These are phyloP conservation scores for Tylochromis polylepis DNA, from an alignment of 2,113 vertebrate species.

Conservation along the genomic window DNA sequence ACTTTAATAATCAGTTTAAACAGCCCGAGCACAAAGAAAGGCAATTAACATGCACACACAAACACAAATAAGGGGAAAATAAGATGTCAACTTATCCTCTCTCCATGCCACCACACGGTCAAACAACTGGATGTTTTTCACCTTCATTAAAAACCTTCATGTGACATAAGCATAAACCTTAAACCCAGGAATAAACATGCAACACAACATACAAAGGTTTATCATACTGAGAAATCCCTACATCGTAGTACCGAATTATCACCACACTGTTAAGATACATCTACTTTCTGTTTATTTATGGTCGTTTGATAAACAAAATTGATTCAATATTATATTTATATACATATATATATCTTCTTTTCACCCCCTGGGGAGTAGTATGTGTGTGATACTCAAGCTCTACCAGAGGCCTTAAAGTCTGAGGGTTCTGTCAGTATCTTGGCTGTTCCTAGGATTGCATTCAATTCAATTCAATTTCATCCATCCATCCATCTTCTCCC, in stretches of 20 bases:
- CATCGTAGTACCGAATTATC: background rate
- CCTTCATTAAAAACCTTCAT: background rate
- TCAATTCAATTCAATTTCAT: too few species aligned
- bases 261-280: background rate
- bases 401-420: background rate
- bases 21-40: background rate
- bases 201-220: background rate
- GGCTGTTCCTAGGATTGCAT: background rate
- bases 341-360: background rate
- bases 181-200: background rate
- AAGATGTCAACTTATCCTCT: background rate
- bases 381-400: background rate
- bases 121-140: background rate
- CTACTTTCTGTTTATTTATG: background rate
- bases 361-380: background rate
- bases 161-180: background rate
- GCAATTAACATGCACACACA: background rate
- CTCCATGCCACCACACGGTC: background rate
- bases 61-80: background rate
- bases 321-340: background rate
- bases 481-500: too few species aligned
- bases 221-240: background rate
- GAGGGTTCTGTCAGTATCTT: background rate
- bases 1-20: background rate
- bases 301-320: background rate